A percentile compares a stretch with the other conserved stretches of the same genome.
phyloP scores from a whole-genome alignment of 2,888 invertebrate genomes.

The Callyntrura guangdongensis region DNA sequence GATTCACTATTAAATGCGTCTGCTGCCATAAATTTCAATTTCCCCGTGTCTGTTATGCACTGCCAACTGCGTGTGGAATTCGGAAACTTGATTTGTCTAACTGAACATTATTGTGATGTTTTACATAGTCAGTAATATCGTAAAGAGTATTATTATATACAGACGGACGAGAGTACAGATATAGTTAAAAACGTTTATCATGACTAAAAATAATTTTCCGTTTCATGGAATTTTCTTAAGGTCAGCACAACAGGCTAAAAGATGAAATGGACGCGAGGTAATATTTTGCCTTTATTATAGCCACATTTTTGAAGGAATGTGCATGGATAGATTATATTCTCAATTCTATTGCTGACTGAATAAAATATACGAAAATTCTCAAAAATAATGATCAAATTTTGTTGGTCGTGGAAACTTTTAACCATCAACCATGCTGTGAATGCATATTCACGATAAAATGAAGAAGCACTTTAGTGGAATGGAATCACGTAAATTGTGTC shows the following conservation, averaged over 20 bases:
- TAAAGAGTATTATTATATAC: background rate
- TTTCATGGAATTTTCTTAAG: slow-evolving; percentile 20
- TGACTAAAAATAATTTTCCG: slow-evolving; percentile 27
- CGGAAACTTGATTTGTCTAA: background rate
- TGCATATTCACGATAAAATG: background rate
- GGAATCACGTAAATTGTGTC: slow-evolving; percentile 55
- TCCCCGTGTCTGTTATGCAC: background rate
- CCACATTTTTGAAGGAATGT: background rate
- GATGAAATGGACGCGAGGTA: slow-evolving; percentile 12
- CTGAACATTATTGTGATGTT: background rate
- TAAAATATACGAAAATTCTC: background rate
- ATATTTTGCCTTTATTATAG: background rate
- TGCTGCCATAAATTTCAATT: background rate
- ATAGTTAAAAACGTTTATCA: background rate
- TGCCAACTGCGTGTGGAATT: background rate
- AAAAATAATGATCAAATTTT: background rate
- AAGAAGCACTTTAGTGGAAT: background rate
- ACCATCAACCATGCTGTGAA: background rate
- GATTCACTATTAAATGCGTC: slow-evolving; percentile 42
- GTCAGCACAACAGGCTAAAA: background rate
- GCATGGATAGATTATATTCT: too few species aligned
- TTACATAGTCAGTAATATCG: background rate
- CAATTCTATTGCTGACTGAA: background rate
- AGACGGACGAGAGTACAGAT: background rate
- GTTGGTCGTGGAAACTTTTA: background rate